Percentiles rank a stretch among this genome's conserved stretches.
Evolutionary conservation across 2,888 invertebrate species (phyloP).

Genomic region (Augiades crinisus): DNA sequence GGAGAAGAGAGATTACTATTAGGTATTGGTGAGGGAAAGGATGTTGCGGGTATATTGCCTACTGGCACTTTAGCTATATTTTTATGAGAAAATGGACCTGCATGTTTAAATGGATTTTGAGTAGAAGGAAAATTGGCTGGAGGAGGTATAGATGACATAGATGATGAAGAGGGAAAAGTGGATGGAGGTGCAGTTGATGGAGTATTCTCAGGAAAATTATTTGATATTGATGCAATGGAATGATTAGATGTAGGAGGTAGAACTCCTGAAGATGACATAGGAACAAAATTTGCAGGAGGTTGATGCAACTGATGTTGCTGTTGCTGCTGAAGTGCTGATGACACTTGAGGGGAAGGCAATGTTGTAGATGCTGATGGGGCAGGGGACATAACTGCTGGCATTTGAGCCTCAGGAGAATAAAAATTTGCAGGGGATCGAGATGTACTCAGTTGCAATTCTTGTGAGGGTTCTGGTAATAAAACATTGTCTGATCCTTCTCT

Average conservation of each 20-base stretch:
- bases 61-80: conserved; percentile 45
- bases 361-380: conserved; percentile 34
- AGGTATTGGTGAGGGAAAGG: conserved; percentile 52
- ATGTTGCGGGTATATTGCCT: conserved; percentile 39
- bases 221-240: conserved; percentile 29
- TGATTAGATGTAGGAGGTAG: conserved; percentile 47
- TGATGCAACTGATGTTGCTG: conserved; percentile 6
- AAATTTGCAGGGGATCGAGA: conserved; percentile 11
- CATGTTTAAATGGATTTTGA: conserved; percentile 70
- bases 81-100: conserved; percentile 74
- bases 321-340: conserved; percentile 10
- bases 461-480: conserved; percentile 32
- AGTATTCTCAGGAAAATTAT: background rate
- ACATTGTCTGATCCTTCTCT: conserved; percentile 33
- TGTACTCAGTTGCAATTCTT: conserved; percentile 10
- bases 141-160: conserved; percentile 35
- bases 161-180: conserved; percentile 29
- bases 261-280: conserved; percentile 22
- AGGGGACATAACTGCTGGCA: conserved; percentile 32
- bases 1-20: conserved; percentile 57
- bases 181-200: conserved; percentile 22
- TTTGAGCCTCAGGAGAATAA: conserved; percentile 3
- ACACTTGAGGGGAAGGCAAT: conserved; percentile 26
- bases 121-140: conserved; percentile 49
- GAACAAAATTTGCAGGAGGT: conserved; percentile 33